A percentile compares a stretch with the other conserved stretches of the same genome.
These are phyloP conservation scores for Mesopsocus fuscifrons DNA, from an alignment of 2,888 invertebrate species.

Conservation along the genomic window DNA sequence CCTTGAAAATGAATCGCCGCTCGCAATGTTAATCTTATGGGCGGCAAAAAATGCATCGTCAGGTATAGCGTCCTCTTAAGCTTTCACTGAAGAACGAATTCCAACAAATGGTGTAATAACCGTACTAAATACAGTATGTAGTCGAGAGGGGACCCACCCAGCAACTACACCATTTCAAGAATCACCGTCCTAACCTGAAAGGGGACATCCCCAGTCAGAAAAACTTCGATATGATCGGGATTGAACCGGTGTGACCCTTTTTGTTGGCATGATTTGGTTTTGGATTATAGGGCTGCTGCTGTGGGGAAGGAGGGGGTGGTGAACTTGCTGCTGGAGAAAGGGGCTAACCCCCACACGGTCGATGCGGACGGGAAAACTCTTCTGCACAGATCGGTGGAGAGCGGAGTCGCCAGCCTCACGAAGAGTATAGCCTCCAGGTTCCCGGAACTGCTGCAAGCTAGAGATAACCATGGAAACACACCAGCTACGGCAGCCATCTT, in stretches of 20 bases:
- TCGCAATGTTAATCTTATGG: too few species aligned
- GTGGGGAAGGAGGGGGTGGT: conserved; percentile 45
- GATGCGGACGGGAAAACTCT: conserved; percentile 68
- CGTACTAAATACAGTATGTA: too few species aligned
- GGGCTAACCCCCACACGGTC: conserved; percentile 39
- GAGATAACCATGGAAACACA: conserved; percentile 14
- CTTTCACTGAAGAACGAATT: not conserved
- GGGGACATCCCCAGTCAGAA: too few species aligned
- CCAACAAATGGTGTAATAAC: not conserved
- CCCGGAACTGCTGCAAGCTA: conserved; percentile 11
- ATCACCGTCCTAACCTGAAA: not conserved
- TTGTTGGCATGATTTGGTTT: too few species aligned
- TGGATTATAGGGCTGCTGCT: conserved; percentile 17
- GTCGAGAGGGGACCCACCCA: not conserved
- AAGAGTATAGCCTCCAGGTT: conserved; percentile 11
- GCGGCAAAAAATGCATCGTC: too few species aligned
- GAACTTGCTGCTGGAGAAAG: conserved; percentile 38
- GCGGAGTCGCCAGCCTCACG: conserved; percentile 11
- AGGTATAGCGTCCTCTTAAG: too few species aligned
- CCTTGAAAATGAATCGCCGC: too few species aligned
- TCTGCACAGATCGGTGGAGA: conserved; percentile 44
- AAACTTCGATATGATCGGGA: too few species aligned
- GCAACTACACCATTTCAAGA: too few species aligned
- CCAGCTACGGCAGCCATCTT: too few species aligned
- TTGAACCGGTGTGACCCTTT: too few species aligned